phyloP scores from a whole-genome alignment of 2,888 invertebrate genomes.

The Sesamia inferens region DNA sequence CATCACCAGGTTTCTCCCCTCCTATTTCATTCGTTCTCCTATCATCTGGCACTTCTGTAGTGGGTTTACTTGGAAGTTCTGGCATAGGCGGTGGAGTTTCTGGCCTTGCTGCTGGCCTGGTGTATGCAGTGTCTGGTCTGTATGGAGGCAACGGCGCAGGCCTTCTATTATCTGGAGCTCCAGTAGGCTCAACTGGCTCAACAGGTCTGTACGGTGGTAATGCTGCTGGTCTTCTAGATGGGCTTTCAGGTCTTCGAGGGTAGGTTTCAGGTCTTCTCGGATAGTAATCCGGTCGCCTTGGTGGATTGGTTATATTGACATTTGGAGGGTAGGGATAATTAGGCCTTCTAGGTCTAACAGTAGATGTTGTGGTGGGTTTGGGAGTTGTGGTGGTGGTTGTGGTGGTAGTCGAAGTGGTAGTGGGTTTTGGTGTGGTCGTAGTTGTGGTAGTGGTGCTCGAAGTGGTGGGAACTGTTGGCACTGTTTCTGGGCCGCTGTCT shows the following conservation, averaged over 20 bases:
- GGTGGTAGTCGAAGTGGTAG: conserved; percentile 62
- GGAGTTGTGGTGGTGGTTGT: conserved; percentile 63
- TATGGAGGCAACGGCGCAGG: conserved; percentile 26
- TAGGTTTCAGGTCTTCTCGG: conserved; percentile 55
- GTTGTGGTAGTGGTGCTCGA: conserved; percentile 48
- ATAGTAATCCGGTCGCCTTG: conserved; percentile 50
- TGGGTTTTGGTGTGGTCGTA: conserved; percentile 55
- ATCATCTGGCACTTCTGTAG: conserved; percentile 48
- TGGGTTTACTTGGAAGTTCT: conserved; percentile 30
- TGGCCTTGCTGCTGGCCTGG: conserved; percentile 34
- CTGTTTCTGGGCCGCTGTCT: conserved; percentile 50
- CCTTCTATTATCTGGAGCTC: conserved; percentile 22
- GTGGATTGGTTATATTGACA: conserved; percentile 43
- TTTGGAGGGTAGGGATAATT: conserved; percentile 57
- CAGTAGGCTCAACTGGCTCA: conserved; percentile 25
- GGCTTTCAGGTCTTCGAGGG: conserved; percentile 52
- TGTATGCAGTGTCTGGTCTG: conserved; percentile 45
- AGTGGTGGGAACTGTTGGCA: conserved; percentile 47
- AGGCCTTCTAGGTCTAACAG: conserved; percentile 46
- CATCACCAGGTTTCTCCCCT: conserved; percentile 44
- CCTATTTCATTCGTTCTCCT: conserved; percentile 65
- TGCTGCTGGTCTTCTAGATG: conserved; percentile 53
- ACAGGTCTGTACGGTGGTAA: conserved; percentile 36
- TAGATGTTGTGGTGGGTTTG: conserved; percentile 55
- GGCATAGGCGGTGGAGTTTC: conserved; percentile 27